Conservation (phyloP, 2,888 invertebrate species). For the Tromatobia lineatoria region DNA sequence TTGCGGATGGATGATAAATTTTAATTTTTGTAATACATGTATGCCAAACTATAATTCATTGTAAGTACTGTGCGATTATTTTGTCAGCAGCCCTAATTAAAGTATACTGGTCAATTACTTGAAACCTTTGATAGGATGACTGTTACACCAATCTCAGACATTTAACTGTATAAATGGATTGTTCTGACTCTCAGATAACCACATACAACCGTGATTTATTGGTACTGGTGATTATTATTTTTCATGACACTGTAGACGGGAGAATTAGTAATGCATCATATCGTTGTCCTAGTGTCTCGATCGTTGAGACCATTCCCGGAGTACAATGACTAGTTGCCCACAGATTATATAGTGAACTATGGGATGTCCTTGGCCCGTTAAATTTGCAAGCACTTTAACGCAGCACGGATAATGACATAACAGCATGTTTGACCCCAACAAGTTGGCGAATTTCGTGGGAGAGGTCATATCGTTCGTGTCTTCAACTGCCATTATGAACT, state of each 20-base stretch:
- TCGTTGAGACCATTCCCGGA: slow-evolving; percentile 21
- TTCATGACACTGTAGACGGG: not conserved
- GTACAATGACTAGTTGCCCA: not conserved
- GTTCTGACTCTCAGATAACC: not conserved
- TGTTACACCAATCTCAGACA: not conserved
- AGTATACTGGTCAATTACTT: not conserved
- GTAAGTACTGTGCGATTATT: not conserved
- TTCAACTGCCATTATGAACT: slow-evolving; percentile 44
- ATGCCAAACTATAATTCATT: not conserved
- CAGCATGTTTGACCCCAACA: slow-evolving; percentile 70
- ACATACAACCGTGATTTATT: not conserved
- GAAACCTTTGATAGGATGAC: not conserved
- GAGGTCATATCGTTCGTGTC: slow-evolving; percentile 58
- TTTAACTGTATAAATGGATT: not conserved
- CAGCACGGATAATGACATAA: slow-evolving; percentile 70
- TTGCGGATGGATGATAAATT: too few relatives aligned
- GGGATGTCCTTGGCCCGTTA: not conserved
- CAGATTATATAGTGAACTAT: not conserved
- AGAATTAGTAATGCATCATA: not conserved
- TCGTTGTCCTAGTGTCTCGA: not conserved
- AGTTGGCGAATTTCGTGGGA: slow-evolving; percentile 60
- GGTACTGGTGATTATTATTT: not conserved
- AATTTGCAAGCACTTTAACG: slow-evolving; percentile 35
- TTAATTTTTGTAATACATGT: too few relatives aligned
- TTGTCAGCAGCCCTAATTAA: not conserved